phyloP scores from a whole-genome alignment of 2,888 invertebrate genomes.

The Drosophila algonquin region DNA sequence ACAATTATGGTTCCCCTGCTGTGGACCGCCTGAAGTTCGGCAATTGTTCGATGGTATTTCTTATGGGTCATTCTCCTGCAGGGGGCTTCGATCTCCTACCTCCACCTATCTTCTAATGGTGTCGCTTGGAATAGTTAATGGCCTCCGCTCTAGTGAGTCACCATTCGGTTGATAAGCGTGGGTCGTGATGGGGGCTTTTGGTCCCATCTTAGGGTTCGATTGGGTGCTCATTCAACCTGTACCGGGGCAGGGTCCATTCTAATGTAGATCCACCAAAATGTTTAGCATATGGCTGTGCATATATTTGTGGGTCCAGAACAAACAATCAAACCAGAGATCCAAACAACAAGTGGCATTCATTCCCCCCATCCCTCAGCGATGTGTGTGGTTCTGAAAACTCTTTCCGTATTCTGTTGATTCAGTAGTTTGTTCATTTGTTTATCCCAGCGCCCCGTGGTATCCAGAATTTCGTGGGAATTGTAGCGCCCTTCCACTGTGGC shows the following conservation, averaged over 20 bases:
- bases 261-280: constrained; percentile 13
- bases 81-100: constrained; percentile 5
- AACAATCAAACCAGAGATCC: constrained; percentile 21
- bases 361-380: constrained; percentile 16
- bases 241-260: not conserved
- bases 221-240: constrained; percentile 34
- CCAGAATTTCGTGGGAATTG: constrained; percentile 71
- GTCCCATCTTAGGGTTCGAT: constrained; percentile 9
- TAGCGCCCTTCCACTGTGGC: constrained; percentile 13
- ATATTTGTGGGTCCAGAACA: constrained; percentile 3
- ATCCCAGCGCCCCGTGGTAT: constrained; percentile 48
- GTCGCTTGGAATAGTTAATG: constrained; percentile 55
- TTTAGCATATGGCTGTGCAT: constrained; percentile 38
- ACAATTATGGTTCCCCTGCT: constrained; percentile 32
- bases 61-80: not conserved
- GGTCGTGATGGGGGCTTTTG: constrained; percentile 15
- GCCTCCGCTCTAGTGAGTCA: constrained; percentile 60
- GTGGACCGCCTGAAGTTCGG: constrained; percentile 58
- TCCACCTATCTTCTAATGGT: constrained; percentile 17
- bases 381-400: constrained; percentile 46
- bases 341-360: constrained; percentile 60
- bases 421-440: constrained; percentile 66
- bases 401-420: constrained; percentile 66
- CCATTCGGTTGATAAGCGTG: constrained; percentile 21
- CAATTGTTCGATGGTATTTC: constrained; percentile 8